Percentiles rank a stretch among this genome's conserved stretches.
Evolutionary conservation across 1,140 invertebrate genomes (phyloP).

Genomic region (Megalonaias nervosa): DNA sequence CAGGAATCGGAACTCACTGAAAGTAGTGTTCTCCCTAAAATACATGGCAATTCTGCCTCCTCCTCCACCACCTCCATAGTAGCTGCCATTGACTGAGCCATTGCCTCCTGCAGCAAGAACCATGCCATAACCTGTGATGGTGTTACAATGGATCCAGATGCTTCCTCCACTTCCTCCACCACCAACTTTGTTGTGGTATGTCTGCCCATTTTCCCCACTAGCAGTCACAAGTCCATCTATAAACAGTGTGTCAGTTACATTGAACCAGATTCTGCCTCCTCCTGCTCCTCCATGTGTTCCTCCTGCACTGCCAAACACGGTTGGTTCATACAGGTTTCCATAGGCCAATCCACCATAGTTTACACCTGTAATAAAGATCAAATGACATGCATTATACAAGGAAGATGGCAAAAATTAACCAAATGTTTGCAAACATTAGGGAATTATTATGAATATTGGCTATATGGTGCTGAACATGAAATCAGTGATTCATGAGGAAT

Average conservation of each 20-base stretch:
- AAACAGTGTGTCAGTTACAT: conserved; percentile 56
- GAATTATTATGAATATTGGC: too few relatives aligned
- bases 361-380: conserved; percentile 30
- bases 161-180: conserved; percentile 61
- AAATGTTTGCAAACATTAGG: too few relatives aligned
- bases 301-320: conserved; percentile 54
- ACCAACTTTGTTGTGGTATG: conserved; percentile 16
- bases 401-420: too few relatives aligned
- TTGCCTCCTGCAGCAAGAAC: conserved; percentile 46
- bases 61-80: conserved; percentile 46
- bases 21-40: conserved; percentile 53
- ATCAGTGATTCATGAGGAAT: too few relatives aligned
- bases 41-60: conserved; percentile 59
- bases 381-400: too few relatives aligned
- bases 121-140: conserved; percentile 48
- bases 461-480: too few relatives aligned
- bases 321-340: conserved; percentile 58
- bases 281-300: conserved; percentile 49
- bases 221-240: conserved; percentile 53
- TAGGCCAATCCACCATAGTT: conserved; percentile 46
- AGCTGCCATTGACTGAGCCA: conserved; percentile 28
- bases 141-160: conserved; percentile 55
- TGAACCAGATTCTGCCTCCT: conserved; percentile 60
- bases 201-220: conserved; percentile 45
- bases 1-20: conserved; percentile 56